Evolutionary conservation across 1,140 invertebrate genomes (phyloP), one percentile per base, ranked within the genome.

Genomic region (Drosophila ananassae): DNA sequence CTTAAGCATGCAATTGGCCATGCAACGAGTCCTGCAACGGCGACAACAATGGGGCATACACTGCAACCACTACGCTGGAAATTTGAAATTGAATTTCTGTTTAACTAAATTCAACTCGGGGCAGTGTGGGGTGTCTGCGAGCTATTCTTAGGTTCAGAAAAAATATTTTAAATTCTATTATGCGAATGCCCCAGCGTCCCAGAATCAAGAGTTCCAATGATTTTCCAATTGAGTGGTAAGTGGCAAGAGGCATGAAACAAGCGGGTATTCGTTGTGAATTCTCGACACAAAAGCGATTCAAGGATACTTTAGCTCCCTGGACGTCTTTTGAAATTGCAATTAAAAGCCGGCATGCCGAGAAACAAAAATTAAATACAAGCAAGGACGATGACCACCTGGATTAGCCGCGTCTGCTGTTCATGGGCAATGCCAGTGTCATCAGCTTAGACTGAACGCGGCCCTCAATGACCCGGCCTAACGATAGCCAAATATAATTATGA

Each of bases 401-500:
- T 89, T 83, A 89, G 79, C 67, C 30, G 55, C 54, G 73, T 75
- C 67, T 54, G 51, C 24, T 56, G 68, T 51, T 63, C 66, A 68
- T 46, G 52, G 47, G 34, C 63, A 66, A 24, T 47, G 75, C 54
- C 30, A 44, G 22, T 24, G 68, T 24, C 44, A 47, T 37, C 30
- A 28, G 41, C 39, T 30, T 39, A 61, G 66, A 22, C 73, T 60
- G 44, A 13, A 47, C 37, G 32, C 8, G 51, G 61, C 50, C 57
- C 53, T 60, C 68, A 57, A 78, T 77, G 58, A 32, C 69, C 34
- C 47, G 61, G 44, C 62, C 72, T 73, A 79, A 79, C 76, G 83
- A 66, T 79, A 87, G 83, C 83, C 79, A 87, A 87, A 87, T 87
- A 89, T 87, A 87, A 87, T 87, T 87, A 87, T 89, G 62, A 72